Evolutionary conservation across 2,888 invertebrate species (phyloP), one percentile per base, ranked within the genome.

Genomic region (Philonicus albiceps): DNA sequence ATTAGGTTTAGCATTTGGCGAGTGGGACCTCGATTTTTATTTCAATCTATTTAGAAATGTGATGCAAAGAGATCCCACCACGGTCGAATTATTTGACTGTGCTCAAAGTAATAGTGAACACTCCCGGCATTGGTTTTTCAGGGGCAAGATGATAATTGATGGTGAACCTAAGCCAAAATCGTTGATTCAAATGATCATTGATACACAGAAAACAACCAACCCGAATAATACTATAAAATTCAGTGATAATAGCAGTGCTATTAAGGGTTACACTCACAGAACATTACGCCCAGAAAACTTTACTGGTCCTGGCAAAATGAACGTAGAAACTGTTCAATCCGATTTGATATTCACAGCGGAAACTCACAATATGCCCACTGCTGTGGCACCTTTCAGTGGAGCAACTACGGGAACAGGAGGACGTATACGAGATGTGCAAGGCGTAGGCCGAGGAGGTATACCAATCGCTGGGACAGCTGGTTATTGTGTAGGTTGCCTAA

Each of bases 31-130:
- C 90, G 95, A 97, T 87, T 98, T 96, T 91, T 99, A 99, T 91
- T 96, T 96, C 87, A 94, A 97, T 90, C 92, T 99, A 87, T 99
- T 99, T 93, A 94, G 94, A 87, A 94, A 96, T 88, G 95, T 96
- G 89, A 92, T 98, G 30, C 95, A 96, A 90, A 94, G 98, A 86
- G 97, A 99, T 93, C 99, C 99, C 27, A 99, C 99, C 0, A 98
- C 97, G 91, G 98, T 99, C 0, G 99, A 99, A 91, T 96, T 98
- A 90, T 99, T 99, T 93, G 99, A 99, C 93, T 94, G 99, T 89
- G 99, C 99, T 3, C 99, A 99, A 92, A 98, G 98, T 40, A 99
- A 99, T 91, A 98, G 98, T 92, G 99, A 99, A 91, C 99, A 99
- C 92, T 98, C 98, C 88, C 94, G 99, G 5, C 99, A 99, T 93